phyloP scores from a whole-genome alignment of 2,113 vertebrate species.

The Nicator chloris region DNA sequence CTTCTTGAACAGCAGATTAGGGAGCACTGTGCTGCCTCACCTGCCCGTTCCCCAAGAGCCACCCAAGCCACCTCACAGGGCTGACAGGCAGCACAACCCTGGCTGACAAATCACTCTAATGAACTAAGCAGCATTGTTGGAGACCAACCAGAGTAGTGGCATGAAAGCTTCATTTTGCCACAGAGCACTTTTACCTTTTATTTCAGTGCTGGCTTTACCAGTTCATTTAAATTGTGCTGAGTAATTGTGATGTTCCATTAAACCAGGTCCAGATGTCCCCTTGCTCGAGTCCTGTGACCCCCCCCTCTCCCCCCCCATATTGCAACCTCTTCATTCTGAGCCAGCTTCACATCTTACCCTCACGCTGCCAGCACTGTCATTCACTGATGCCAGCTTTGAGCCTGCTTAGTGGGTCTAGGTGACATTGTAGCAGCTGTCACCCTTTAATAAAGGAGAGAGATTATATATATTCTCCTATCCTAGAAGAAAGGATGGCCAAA shows the following conservation, averaged over 20 bases:
- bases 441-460: neutral
- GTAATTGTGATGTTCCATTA: slow-evolving; percentile 6
- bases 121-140: neutral
- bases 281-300: neutral
- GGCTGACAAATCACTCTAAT: neutral
- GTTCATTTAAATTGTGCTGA: neutral
- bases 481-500: neutral
- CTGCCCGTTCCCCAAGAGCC: neutral
- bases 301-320: neutral
- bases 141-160: neutral
- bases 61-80: neutral
- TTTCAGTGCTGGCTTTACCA: neutral
- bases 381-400: neutral
- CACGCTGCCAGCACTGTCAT: neutral
- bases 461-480: neutral
- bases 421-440: neutral
- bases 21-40: neutral
- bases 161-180: neutral
- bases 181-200: neutral
- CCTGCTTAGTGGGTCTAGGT: neutral
- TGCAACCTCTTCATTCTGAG: neutral
- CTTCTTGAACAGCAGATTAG: neutral
- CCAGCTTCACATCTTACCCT: neutral
- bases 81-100: neutral
- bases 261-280: neutral